phyloP scores from a whole-genome alignment of 2,797 vertebrate genomes.

The Coccyzus lansbergi region DNA sequence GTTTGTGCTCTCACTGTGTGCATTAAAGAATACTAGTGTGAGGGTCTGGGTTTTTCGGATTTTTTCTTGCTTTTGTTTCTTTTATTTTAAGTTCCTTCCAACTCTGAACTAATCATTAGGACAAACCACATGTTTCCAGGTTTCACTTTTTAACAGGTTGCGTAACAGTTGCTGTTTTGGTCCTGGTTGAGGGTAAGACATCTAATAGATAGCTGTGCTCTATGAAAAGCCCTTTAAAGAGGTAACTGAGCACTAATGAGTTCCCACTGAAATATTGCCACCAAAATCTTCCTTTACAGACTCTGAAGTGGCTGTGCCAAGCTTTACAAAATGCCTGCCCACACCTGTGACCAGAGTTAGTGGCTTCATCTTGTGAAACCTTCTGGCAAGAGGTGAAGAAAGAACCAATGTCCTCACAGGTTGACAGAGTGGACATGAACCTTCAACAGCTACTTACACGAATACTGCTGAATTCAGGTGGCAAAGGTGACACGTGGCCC shows the following conservation, averaged over 20 bases:
- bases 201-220: background rate
- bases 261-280: background rate
- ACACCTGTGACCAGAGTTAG: rapidly evolving
- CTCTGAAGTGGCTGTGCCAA: rapidly evolving
- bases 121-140: background rate
- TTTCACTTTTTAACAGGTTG: background rate
- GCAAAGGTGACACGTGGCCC: background rate
- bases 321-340: background rate
- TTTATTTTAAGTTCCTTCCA: background rate
- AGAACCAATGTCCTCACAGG: rapidly evolving
- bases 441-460: background rate
- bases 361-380: rapidly evolving
- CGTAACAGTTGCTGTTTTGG: background rate
- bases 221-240: background rate
- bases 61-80: background rate
- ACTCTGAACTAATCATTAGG: background rate
- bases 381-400: background rate
- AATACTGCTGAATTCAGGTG: rapidly evolving
- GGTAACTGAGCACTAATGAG: background rate
- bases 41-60: background rate
- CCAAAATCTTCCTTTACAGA: background rate
- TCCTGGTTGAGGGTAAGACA: background rate
- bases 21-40: background rate
- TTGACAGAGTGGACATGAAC: rapidly evolving
- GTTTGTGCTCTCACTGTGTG: too few relatives aligned